Percentiles rank a stretch among this genome's conserved stretches.
These are phyloP conservation scores for Apostichopus californicus DNA, from an alignment of 35 echinoderm and acorn worm species.

Conservation along the genomic window DNA sequence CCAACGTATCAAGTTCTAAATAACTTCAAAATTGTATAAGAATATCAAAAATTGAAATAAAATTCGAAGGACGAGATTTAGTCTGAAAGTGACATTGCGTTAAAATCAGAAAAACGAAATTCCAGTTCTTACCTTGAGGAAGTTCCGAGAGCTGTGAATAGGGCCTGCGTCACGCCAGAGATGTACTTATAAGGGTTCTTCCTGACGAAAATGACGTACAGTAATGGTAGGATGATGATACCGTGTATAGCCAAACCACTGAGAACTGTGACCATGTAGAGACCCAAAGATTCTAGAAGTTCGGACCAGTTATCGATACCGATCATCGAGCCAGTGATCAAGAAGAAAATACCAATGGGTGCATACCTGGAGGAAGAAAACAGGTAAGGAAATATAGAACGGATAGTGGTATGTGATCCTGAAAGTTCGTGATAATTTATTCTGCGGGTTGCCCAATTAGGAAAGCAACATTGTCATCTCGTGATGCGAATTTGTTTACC, in stretches of 20 bases:
- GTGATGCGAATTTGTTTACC: too few relatives aligned
- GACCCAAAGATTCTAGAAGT: conserved; percentile 70
- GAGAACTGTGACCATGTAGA: conserved; percentile 89
- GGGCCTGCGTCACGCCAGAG: conserved; percentile 67
- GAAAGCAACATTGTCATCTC: too few relatives aligned
- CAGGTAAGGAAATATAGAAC: too few relatives aligned
- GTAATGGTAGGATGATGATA: conserved; percentile 69
- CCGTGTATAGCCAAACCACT: conserved; percentile 88
- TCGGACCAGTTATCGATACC: conserved; percentile 81
- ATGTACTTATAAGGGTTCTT: conserved; percentile 81
- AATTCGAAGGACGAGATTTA: too few relatives aligned
- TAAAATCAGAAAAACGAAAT: not conserved
- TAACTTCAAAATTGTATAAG: too few relatives aligned
- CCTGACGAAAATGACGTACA: conserved; percentile 75
- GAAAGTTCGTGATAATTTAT: too few relatives aligned
- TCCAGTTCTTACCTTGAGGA: conserved; percentile 85
- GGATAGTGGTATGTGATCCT: too few relatives aligned
- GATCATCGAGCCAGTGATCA: conserved; percentile 83
- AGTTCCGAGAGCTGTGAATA: conserved; percentile 93
- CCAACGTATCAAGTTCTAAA: too few relatives aligned
- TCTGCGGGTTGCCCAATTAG: too few relatives aligned
- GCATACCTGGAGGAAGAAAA: conserved; percentile 76
- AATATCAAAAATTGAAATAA: too few relatives aligned
- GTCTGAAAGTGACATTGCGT: too few relatives aligned
- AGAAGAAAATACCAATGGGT: conserved; percentile 97